Base-by-base conservation (phyloP, 2,888 invertebrate species). In the Eupithecia pulchellata region DNA sequence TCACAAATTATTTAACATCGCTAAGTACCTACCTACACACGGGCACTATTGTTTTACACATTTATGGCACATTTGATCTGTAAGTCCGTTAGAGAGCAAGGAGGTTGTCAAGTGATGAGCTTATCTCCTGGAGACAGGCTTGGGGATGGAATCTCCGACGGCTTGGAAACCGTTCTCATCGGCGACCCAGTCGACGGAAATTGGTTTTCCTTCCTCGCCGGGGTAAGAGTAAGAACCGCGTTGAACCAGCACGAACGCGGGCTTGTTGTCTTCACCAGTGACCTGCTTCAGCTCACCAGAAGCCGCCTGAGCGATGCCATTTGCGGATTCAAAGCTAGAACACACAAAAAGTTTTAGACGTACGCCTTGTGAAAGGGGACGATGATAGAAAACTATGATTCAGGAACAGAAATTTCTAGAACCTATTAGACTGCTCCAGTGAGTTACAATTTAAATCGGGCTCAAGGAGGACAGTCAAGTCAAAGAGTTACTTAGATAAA, bases 101-200 rank as follows among this genome's bases (percentile, higher is more conserved):
- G 13, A 32, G 58, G 60, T 61, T 39, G 27, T 66, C 32, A 17
- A 47, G 42, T 47, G 57, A 20, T 36, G 58, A 32, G 74, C 67
- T 84, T 86, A 86, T 82, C 81, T 85, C 75, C 82, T 82, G 74
- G 79, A 66, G 91, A 62, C 93, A 60, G 91, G 88, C 67, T 95
- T 95, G 72, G 96, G 96, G 80, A 96, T 87, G 84, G 96, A 95
- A 0, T 93, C 93, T 55, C 96, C 96, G 66, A 95, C 93, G 4
- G 96, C 94, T 75, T 95, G 95, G 94, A 91, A 96, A 71, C 96
- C 96, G 77, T 88, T 95, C 87, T 96, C 96, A 79, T 96, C 96
- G 61, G 96, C 96, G 71, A 84, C 84, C 90, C 96, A 96, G 58
- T 84, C 93, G 77, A 96, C 78, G 39, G 86, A 84, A 77, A 95